Percentiles rank a stretch among this genome's conserved stretches.
These are phyloP conservation scores for Habropoda laboriosa DNA, from an alignment of 1,140 invertebrate species.

Conservation along the genomic window DNA sequence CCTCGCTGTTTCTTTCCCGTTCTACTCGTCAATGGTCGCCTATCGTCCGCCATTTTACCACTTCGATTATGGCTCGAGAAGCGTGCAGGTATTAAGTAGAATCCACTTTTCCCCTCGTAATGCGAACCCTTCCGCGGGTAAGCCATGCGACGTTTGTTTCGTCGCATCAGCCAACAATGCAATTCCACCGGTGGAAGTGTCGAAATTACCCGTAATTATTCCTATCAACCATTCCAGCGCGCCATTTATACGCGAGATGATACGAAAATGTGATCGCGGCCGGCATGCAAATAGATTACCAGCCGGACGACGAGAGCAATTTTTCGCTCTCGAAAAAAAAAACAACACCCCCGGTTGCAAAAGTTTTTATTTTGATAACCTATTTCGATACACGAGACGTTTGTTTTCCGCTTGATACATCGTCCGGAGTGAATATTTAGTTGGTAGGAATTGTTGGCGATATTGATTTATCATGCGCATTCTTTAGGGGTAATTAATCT, in stretches of 20 bases:
- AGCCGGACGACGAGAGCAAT: neutral
- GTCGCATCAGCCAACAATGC: conserved; percentile 15
- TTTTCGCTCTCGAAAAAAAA: neutral
- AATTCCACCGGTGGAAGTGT: conserved; percentile 25
- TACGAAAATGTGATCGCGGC: neutral
- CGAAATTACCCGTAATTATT: conserved; percentile 35
- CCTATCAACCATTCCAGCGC: neutral
- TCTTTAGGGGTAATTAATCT: no score
- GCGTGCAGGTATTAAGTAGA: neutral
- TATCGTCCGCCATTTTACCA: neutral
- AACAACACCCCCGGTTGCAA: no score
- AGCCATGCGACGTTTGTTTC: conserved; percentile 2
- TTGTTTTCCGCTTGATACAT: no score
- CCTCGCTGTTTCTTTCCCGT: no score
- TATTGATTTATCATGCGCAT: no score
- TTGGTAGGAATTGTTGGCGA: no score
- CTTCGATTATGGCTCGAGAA: neutral
- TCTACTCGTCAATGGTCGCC: neutral
- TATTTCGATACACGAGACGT: no score
- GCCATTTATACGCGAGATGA: neutral
- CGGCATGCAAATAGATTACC: neutral
- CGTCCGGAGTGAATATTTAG: no score
- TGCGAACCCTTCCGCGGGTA: conserved; percentile 15
- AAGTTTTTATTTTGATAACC: no score
- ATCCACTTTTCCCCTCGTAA: conserved; percentile 5